These are phyloP conservation scores for Anguilla japonica DNA, from an alignment of 2,113 vertebrate genomes.

Conservation along the genomic window DNA sequence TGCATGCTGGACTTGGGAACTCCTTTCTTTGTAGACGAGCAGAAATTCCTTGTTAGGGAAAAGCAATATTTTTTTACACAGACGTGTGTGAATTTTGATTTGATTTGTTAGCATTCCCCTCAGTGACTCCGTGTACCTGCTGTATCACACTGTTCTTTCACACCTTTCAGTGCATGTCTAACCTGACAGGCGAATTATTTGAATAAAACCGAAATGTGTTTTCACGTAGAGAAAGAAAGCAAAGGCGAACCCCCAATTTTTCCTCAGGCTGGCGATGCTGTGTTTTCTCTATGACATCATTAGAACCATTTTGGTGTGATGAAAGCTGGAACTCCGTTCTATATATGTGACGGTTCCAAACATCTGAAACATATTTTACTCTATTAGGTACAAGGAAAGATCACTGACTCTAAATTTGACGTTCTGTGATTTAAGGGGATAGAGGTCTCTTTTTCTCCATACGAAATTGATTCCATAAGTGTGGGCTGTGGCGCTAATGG, in stretches of 20 bases:
- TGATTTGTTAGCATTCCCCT: neutral
- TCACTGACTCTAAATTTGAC: neutral
- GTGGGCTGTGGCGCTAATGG: neutral
- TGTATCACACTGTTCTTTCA: neutral
- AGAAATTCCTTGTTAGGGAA: neutral
- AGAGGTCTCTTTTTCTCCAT: constrained; percentile 2
- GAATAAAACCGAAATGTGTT: constrained; percentile 33
- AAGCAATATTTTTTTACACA: neutral
- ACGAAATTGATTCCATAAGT: constrained; percentile 35
- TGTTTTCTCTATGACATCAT: constrained; percentile 41
- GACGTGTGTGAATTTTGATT: neutral
- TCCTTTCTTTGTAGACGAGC: neutral
- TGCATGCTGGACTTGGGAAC: neutral
- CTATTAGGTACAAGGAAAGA: constrained; percentile 27
- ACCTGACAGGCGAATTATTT: constrained; percentile 36
- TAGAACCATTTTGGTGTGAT: constrained; percentile 28
- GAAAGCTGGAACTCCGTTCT: constrained; percentile 36
- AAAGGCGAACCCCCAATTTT: constrained; percentile 20
- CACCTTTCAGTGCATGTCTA: neutral
- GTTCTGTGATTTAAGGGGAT: constrained; percentile 24
- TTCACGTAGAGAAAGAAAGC: constrained; percentile 37
- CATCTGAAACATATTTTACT: constrained; percentile 47
- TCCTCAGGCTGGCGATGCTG: constrained; percentile 27
- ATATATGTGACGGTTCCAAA: constrained; percentile 31
- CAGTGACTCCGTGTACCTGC: neutral